Evolutionary conservation across 2,113 vertebrate genomes (phyloP).

Genomic region (Numida meleagris): DNA sequence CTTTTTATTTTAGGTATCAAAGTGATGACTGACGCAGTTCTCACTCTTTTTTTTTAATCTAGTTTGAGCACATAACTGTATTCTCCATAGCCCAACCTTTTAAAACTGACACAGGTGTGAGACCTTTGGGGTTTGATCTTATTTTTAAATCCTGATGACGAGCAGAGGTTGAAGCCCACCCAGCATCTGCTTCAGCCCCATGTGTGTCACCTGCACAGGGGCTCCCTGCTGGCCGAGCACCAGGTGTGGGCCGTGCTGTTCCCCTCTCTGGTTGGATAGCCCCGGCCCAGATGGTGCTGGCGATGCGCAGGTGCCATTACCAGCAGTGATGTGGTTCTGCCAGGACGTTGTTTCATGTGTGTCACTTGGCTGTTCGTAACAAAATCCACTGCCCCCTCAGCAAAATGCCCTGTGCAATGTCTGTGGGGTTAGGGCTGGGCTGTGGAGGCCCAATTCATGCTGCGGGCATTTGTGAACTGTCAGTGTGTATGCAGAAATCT

Average conservation of each 20-base stretch:
- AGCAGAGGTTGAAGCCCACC: neutral
- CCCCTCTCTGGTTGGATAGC: neutral
- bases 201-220: neutral
- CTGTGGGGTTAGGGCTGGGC: no score
- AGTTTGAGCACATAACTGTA: neutral
- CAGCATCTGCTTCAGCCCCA: neutral
- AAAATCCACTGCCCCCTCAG: no score
- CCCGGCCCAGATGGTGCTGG: neutral
- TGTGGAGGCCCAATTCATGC: no score
- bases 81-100: slow-evolving; percentile 21
- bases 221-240: neutral
- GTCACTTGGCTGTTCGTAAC: neutral
- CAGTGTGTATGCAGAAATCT: neutral
- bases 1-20: neutral
- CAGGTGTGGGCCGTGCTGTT: neutral
- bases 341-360: accelerated
- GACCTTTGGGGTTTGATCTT: neutral
- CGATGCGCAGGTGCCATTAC: neutral
- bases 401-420: no score
- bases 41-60: neutral
- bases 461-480: no score
- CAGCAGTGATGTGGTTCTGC: neutral
- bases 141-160: neutral
- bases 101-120: neutral
- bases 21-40: neutral